A percentile compares a stretch with the other conserved stretches of the same genome.
Conservation (phyloP, 2,113 vertebrate genomes). For the Scytalopus superciliaris region DNA sequence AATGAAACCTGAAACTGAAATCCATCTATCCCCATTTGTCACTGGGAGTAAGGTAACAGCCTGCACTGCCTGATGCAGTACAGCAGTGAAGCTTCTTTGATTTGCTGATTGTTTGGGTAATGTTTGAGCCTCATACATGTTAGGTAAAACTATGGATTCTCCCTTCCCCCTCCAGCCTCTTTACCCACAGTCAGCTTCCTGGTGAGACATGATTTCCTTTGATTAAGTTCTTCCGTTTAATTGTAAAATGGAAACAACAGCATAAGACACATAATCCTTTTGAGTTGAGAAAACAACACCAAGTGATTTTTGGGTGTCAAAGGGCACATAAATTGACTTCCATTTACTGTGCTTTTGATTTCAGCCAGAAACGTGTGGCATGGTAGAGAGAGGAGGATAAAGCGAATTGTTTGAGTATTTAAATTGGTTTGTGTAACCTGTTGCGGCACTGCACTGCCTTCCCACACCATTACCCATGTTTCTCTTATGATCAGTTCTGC, state of each 20-base stretch:
- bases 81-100: background rate
- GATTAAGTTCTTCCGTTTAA: slow-evolving; percentile 37
- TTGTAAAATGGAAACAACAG: slow-evolving; percentile 36
- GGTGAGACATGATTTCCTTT: slow-evolving; percentile 32
- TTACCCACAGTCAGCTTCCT: background rate
- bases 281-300: background rate
- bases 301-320: background rate
- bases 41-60: slow-evolving; percentile 8
- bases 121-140: background rate
- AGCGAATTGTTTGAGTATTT: background rate
- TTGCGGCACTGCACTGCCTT: background rate
- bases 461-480: background rate
- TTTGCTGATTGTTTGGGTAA: slow-evolving; percentile 21
- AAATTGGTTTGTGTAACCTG: background rate
- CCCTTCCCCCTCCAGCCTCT: background rate
- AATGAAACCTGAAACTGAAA: slow-evolving; percentile 27
- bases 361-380: background rate
- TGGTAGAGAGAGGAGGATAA: background rate
- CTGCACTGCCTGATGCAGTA: background rate
- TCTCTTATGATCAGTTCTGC: background rate
- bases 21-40: background rate
- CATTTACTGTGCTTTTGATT: background rate
- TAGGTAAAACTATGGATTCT: background rate
- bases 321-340: background rate
- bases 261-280: background rate